Percentiles rank a stretch among this genome's conserved stretches.
These are phyloP conservation scores for Setophaga kirtlandii DNA, from an alignment of 2,113 vertebrate species.

Conservation along the genomic window DNA sequence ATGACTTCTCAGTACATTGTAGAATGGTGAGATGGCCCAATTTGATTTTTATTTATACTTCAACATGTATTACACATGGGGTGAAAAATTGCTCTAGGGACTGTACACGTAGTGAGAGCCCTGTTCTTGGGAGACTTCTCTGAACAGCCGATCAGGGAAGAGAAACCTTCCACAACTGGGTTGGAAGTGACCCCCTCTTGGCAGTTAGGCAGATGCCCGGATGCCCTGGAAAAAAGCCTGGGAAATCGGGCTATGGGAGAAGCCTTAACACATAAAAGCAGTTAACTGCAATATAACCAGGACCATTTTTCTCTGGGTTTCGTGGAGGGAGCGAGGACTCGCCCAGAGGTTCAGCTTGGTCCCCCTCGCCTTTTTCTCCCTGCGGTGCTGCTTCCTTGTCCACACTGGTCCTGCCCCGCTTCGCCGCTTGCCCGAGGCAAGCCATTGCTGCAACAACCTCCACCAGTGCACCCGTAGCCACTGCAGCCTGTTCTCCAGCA, in stretches of 20 bases:
- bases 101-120: accelerated
- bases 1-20: neutral
- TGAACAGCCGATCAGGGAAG: accelerated
- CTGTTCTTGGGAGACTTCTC: accelerated
- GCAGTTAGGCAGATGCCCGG: neutral
- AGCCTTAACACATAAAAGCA: neutral
- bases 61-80: neutral
- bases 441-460: accelerated
- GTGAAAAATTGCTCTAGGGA: neutral
- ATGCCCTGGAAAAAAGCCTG: neutral
- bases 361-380: neutral
- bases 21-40: neutral
- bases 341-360: neutral
- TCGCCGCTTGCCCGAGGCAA: accelerated
- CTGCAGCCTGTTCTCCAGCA: neutral
- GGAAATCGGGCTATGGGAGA: neutral
- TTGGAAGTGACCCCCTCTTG: neutral
- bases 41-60: neutral
- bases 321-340: accelerated
- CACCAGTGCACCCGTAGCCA: neutral
- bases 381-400: too few species aligned
- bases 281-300: neutral
- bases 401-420: too few species aligned
- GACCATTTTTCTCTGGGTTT: neutral
- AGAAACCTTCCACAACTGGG: accelerated